These are phyloP conservation scores for Strix occidentalis DNA, from an alignment of 2,797 vertebrate species.

Conservation along the genomic window DNA sequence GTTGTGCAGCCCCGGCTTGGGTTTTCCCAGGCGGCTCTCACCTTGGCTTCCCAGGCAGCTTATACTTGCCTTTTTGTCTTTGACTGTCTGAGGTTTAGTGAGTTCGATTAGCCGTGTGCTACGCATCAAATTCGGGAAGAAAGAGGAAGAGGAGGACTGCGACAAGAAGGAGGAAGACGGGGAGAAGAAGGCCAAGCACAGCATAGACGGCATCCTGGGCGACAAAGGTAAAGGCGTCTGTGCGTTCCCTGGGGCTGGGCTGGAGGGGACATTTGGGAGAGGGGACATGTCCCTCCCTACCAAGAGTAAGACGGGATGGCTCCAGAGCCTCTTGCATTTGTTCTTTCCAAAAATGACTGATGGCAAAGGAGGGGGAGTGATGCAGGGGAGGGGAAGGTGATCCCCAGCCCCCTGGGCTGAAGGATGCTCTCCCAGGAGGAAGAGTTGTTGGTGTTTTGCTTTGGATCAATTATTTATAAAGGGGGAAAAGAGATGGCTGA, in stretches of 20 bases:
- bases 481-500: conserved; percentile 9
- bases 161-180: conserved; percentile 98
- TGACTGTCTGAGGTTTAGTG: conserved; percentile 89
- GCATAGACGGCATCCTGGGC: conserved; percentile 97
- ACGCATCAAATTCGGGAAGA: conserved; percentile 99
- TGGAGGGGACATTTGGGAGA: background rate
- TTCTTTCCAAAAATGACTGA: background rate
- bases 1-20: background rate
- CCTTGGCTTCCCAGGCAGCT: conserved; percentile 53
- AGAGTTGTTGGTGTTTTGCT: conserved; percentile 35
- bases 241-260: background rate
- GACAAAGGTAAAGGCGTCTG: conserved; percentile 89
- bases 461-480: conserved; percentile 87
- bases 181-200: conserved; percentile 98
- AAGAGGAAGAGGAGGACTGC: conserved; percentile 95
- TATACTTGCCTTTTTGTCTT: conserved; percentile 78
- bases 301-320: background rate
- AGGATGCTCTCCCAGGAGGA: background rate
- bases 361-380: background rate
- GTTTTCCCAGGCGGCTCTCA: accelerated
- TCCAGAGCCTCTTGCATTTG: background rate
- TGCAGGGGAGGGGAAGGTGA: background rate
- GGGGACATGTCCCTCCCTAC: background rate
- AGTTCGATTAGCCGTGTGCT: conserved; percentile 99
- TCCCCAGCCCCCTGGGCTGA: background rate